phyloP scores from a whole-genome alignment of 2,113 vertebrate species.

The Hystrix brachyura region DNA sequence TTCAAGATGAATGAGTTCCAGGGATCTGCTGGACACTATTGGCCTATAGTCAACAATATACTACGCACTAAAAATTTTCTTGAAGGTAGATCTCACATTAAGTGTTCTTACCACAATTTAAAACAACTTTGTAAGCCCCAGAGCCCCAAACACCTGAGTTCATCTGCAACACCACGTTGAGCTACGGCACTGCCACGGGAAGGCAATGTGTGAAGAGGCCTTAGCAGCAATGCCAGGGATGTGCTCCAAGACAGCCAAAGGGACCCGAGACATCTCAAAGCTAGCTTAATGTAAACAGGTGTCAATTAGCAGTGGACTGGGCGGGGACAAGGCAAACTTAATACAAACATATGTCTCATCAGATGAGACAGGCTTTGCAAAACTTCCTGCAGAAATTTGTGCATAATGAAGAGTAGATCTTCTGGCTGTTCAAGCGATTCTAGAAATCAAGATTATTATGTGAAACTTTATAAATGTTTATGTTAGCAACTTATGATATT shows the following conservation, averaged over 20 bases:
- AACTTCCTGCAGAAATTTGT: background rate
- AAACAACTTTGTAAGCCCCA: background rate
- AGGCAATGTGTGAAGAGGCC: background rate
- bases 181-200: background rate
- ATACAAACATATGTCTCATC: background rate
- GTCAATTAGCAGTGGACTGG: background rate
- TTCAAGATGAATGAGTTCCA: background rate
- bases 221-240: background rate
- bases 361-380: background rate
- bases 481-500: background rate
- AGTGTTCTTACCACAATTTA: background rate
- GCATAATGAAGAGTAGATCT: background rate
- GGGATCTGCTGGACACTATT: background rate
- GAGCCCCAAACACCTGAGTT: background rate
- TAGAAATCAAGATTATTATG: background rate
- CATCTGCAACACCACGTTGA: background rate
- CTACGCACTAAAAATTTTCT: background rate
- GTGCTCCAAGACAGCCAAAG: background rate
- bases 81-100: background rate
- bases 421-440: background rate
- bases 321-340: background rate
- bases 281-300: background rate
- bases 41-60: background rate
- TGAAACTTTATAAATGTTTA: conserved; percentile 1
- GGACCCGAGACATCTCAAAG: background rate